Base-by-base conservation (phyloP, 2,113 vertebrate genomes). In the Recurvirostra avosetta region DNA sequence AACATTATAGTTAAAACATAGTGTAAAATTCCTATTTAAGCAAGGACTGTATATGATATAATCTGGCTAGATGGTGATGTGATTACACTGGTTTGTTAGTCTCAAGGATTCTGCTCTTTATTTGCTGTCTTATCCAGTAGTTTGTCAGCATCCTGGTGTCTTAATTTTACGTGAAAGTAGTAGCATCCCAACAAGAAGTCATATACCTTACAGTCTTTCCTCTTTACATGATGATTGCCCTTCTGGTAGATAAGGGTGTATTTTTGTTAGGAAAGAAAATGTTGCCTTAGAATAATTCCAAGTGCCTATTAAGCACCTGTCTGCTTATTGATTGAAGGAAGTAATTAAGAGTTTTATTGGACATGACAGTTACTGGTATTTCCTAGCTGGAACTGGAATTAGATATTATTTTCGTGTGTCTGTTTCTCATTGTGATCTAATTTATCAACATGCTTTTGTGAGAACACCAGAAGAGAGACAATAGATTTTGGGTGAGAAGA, bases 1-100 rank as follows among this genome's bases (percentile, higher is more conserved):
- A 95, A 21, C 4, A 6, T 94, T 97, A 87, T 22, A 59, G 40
- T 84, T 96, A 75, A 95, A 94, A 63, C 9, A 65, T 70, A 91
- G 17, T 47, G 47, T 81, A 61, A 82, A 74, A 78, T 75, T 80
- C 16, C 45, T 41, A 6, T 61, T 75, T 86, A 66, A 92, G 67
- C 38, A 34, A 76, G 36, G 30, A 43, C 49, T 80, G 18, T 78
- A 2, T 56, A 22, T 73, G 52, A 58, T 78, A 78, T 11, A 83
- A 34, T 77, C 67, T 86, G 61, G 3, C 22, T 72, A 66, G 40
- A 38, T 82, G 30, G 50, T 72, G 15, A 41, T 34, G 34, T 15
- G 32, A 45, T 53, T n/a, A 47, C 38, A 58, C 38, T 55, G 30
- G 13, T 63, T 82, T 74, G 22, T 56, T 63, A 34, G 45, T 70